Conservation (phyloP, 1,140 invertebrate genomes). For the Phymorhynchus buccinoides region DNA sequence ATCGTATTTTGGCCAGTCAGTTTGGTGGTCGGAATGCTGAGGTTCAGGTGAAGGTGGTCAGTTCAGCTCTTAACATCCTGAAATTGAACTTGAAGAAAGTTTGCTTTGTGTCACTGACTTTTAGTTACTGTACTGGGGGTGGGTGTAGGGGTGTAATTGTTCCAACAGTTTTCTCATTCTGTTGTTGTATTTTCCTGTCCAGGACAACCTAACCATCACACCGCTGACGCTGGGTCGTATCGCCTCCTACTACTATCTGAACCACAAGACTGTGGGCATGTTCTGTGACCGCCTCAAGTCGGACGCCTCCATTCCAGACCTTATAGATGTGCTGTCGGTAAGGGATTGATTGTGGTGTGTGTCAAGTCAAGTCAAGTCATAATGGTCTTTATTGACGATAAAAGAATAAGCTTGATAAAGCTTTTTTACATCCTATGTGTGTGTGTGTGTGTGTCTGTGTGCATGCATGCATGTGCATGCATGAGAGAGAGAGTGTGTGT, state of each 20-base stretch:
- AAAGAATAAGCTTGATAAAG: too few relatives aligned
- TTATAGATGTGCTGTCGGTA: slow-evolving; percentile 85
- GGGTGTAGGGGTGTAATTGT: too few relatives aligned
- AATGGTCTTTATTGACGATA: too few relatives aligned
- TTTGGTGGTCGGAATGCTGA: too few relatives aligned
- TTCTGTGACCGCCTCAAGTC: slow-evolving; percentile 83
- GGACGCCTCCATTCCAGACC: slow-evolving; percentile 81
- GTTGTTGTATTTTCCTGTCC: background rate
- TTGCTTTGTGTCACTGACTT: background rate
- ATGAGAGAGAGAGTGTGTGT: too few relatives aligned
- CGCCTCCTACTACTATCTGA: slow-evolving; percentile 97
- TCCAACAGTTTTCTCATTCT: too few relatives aligned
- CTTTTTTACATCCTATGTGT: background rate
- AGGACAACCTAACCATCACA: slow-evolving; percentile 82
- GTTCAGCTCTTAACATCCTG: too few relatives aligned
- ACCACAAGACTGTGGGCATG: slow-evolving; percentile 90
- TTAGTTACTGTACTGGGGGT: too few relatives aligned
- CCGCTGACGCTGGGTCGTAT: slow-evolving; percentile 93
- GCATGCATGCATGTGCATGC: too few relatives aligned
- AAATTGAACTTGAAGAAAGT: background rate
- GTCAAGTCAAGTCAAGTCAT: too few relatives aligned
- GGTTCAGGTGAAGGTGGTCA: too few relatives aligned
- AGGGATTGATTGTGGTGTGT: background rate
- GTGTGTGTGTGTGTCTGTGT: background rate
- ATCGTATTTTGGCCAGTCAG: too few relatives aligned